These are phyloP conservation scores for Synergus umbraculus DNA, from an alignment of 2,888 invertebrate species.

Conservation along the genomic window DNA sequence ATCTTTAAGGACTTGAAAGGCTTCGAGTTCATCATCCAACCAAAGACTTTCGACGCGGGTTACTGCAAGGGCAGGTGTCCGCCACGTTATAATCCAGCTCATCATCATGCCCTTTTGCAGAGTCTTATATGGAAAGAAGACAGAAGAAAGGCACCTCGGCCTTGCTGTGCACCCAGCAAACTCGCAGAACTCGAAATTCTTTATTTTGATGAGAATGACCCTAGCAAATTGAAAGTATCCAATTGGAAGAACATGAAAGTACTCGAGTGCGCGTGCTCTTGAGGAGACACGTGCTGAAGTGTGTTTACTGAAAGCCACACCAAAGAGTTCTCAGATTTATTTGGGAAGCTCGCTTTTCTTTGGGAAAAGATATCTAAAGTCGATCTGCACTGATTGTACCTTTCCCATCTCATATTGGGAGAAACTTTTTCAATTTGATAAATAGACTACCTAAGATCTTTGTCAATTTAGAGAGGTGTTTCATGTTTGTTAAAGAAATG, in stretches of 20 bases:
- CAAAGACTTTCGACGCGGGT: constrained; percentile 85
- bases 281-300: constrained; percentile 44
- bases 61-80: constrained; percentile 86
- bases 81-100: constrained; percentile 83
- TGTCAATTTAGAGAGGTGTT: not conserved
- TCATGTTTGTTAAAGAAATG: not conserved
- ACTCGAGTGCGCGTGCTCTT: constrained; percentile 86
- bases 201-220: constrained; percentile 82
- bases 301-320: constrained; percentile 13
- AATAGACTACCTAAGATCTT: not conserved
- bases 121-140: constrained; percentile 83
- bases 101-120: constrained; percentile 85
- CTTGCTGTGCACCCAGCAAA: constrained; percentile 85
- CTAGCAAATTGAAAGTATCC: constrained; percentile 82
- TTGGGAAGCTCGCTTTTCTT: constrained; percentile 21
- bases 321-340: constrained; percentile 19
- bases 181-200: constrained; percentile 83
- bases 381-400: not conserved
- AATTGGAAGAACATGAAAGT: constrained; percentile 86
- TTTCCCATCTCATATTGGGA: not conserved
- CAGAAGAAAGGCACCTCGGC: constrained; percentile 79
- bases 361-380: constrained; percentile 2
- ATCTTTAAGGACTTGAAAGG: constrained; percentile 83
- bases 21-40: constrained; percentile 83
- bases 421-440: not conserved